Conservation (phyloP, 2,888 invertebrate genomes). For the Epicampocera succincta region DNA sequence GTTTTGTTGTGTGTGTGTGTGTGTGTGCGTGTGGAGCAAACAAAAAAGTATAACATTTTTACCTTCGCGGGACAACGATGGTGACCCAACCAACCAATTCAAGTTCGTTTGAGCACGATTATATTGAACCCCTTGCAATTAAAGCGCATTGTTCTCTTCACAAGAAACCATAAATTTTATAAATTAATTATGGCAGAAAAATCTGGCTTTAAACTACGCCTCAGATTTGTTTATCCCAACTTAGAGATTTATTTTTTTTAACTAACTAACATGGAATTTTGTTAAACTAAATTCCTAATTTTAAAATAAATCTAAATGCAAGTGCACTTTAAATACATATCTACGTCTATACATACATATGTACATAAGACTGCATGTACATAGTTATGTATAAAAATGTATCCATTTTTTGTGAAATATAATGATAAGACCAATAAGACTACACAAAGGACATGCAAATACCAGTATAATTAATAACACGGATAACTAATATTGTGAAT, state of each 20-base stretch:
- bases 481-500: no score
- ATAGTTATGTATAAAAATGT: no score
- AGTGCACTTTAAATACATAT: no score
- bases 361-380: no score
- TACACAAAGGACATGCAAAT: no score
- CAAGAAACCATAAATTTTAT: constrained; percentile 47
- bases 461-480: no score
- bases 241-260: background rate
- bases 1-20: constrained; percentile 42
- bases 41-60: constrained; percentile 69
- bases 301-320: no score
- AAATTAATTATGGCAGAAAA: constrained; percentile 17
- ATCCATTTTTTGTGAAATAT: no score
- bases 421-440: no score
- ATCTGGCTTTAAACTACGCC: constrained; percentile 51
- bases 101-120: constrained; percentile 69
- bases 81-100: constrained; percentile 68
- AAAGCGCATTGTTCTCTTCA: constrained; percentile 57
- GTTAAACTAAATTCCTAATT: constrained; percentile 4
- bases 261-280: background rate
- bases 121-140: constrained; percentile 62
- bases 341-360: no score
- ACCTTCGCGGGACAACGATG: constrained; percentile 67
- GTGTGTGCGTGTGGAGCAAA: constrained; percentile 60
- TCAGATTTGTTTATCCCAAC: constrained; percentile 38